Evolutionary conservation across 2,797 vertebrate species (phyloP), one percentile per base, ranked within the genome.

Genomic region (Echeneis naucrates): DNA sequence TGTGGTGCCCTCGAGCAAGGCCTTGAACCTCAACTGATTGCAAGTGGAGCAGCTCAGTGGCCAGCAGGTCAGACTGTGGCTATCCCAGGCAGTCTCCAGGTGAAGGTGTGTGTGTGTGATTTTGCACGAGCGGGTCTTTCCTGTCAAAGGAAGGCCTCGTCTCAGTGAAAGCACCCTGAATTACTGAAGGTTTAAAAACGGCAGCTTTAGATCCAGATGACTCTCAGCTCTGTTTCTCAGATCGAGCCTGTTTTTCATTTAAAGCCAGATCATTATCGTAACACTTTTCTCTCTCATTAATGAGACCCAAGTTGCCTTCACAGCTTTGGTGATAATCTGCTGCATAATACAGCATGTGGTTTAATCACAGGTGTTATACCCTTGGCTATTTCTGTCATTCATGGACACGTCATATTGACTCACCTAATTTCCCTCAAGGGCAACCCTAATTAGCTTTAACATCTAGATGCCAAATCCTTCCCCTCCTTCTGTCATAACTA

Each of bases 241-340:
- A 73, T 72, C 37, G 52, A 59, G 59, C 64, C 65, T 59, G 24
- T 55, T 23, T 57, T 71, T 72, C 59, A 66, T 73, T 73, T 52
- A 60, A 57, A 54, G 42, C 32, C 61, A 48, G 70, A 74, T 68
- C 35, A 8, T 53, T 79, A 78, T 86, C 68, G 61, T 54, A 12
- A 17, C 1, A 5, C 27, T 68, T 68, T 58, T 30, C 77, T n/a
- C 59, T 75, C 24, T 66, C 56, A 67, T 79, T 68, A 76, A 71
- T 40, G 69, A 62, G 24, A 52, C 66, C 19, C 37, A 24, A 19
- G 37, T 53, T 52, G 37, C 16, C 9, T 53, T 24, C 5, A 8
- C 5, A 14, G 48, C 67, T 27, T 4, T 1, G 27, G 45, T 64
- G 78, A 75, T 72, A 82, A 82, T 50, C 68, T 38, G 55, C 0